phyloP scores from a whole-genome alignment of 2,113 vertebrate species.

The Origma solitaria region DNA sequence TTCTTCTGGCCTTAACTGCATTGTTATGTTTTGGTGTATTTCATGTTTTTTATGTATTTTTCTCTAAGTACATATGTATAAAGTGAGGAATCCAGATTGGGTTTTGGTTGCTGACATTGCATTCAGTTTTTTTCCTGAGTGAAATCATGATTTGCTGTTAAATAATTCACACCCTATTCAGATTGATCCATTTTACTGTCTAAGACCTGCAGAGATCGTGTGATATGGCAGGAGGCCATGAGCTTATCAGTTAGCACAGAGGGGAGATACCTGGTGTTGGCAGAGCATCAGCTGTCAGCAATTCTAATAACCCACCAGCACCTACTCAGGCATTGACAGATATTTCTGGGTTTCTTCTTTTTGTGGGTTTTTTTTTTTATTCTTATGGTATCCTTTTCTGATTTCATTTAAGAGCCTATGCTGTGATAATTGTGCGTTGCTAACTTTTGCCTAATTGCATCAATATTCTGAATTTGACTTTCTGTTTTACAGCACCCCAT shows the following conservation, averaged over 20 bases:
- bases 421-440: background rate
- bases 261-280: background rate
- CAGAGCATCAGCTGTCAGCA: background rate
- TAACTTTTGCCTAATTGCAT: background rate
- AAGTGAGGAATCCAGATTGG: background rate
- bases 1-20: background rate
- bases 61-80: background rate
- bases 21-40: background rate
- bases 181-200: background rate
- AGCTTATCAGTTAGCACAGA: background rate
- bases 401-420: background rate
- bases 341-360: background rate
- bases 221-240: fast-evolving
- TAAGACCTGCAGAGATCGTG: background rate
- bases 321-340: background rate
- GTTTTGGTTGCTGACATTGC: background rate
- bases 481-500: background rate
- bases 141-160: background rate
- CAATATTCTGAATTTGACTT: background rate
- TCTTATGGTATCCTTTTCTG: background rate
- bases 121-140: background rate
- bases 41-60: background rate
- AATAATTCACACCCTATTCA: background rate
- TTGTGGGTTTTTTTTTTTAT: background rate
- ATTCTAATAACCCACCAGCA: background rate